Evolutionary conservation across 2,797 vertebrate species (phyloP).

Genomic region (Hydrocynus forskahlii): DNA sequence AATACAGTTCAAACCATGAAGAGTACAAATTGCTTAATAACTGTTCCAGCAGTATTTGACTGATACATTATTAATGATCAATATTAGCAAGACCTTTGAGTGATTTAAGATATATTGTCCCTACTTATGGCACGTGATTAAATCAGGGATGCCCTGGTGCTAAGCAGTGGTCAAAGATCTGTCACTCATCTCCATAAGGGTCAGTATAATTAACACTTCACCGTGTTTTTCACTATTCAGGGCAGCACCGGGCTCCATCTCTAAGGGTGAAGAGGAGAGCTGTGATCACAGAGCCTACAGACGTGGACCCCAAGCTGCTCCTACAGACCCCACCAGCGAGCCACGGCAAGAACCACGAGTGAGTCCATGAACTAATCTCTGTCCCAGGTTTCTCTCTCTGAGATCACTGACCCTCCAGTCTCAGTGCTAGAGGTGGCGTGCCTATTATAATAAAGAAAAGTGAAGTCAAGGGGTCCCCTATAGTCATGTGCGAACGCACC

Average conservation of each 20-base stretch:
- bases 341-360: constrained; percentile 77
- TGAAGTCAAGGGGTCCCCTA: too few relatives aligned
- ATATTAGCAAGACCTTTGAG: too few relatives aligned
- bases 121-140: too few relatives aligned
- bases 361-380: constrained; percentile 57
- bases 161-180: too few relatives aligned
- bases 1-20: too few relatives aligned
- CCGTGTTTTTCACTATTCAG: constrained; percentile 50
- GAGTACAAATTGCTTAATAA: too few relatives aligned
- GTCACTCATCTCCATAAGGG: too few relatives aligned
- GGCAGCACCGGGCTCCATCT: constrained; percentile 62
- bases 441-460: not conserved
- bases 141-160: too few relatives aligned
- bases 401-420: constrained; percentile 29
- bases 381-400: not conserved
- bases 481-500: too few relatives aligned
- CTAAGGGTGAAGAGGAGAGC: constrained; percentile 69
- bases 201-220: not conserved
- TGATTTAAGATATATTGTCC: too few relatives aligned
- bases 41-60: too few relatives aligned
- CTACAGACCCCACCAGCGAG: constrained; percentile 64
- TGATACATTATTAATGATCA: too few relatives aligned
- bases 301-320: constrained; percentile 65
- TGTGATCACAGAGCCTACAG: constrained; percentile 72
- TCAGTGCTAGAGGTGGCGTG: not conserved